Evolutionary conservation across 92 coral and sea anemone genomes (phyloP).

Genomic region (Parazoanthus atlanticus): DNA sequence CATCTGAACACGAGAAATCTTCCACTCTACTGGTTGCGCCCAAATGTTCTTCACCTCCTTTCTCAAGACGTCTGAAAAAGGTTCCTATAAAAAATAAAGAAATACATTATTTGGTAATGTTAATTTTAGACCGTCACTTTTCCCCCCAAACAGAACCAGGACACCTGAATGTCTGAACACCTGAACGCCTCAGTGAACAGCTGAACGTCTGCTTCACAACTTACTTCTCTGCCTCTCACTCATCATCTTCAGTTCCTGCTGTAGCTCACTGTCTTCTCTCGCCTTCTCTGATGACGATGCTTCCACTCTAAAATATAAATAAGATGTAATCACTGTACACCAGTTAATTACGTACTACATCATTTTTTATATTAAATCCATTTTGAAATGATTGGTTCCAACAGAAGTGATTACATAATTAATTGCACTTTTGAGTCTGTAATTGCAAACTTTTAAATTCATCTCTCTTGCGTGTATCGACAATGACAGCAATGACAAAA

Average conservation of each 20-base stretch:
- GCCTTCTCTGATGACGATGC: slow-evolving; percentile 76
- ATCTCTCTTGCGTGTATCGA: too few relatives aligned
- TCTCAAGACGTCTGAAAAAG: slow-evolving; percentile 70
- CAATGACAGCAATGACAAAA: neutral
- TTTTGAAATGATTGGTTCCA: too few relatives aligned
- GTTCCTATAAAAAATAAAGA: slow-evolving; percentile 59
- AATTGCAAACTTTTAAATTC: too few relatives aligned
- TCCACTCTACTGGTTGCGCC: neutral
- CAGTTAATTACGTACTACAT: too few relatives aligned
- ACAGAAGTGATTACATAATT: too few relatives aligned
- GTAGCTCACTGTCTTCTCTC: slow-evolving; percentile 74
- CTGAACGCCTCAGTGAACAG: neutral
- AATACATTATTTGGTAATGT: neutral
- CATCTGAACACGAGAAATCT: neutral
- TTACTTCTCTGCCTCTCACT: slow-evolving; percentile 90
- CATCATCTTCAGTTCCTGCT: slow-evolving; percentile 76
- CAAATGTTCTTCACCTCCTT: slow-evolving; percentile 47
- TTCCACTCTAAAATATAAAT: slow-evolving; percentile 56
- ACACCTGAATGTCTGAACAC: neutral
- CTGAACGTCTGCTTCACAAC: slow-evolving; percentile 18
- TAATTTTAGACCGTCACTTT: neutral
- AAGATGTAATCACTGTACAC: too few relatives aligned
- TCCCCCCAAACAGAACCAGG: neutral
- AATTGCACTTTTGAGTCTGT: too few relatives aligned
- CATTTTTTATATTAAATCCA: too few relatives aligned